phyloP scores from a whole-genome alignment of 2,888 invertebrate species.

The Hirtodrosophila duncani region DNA sequence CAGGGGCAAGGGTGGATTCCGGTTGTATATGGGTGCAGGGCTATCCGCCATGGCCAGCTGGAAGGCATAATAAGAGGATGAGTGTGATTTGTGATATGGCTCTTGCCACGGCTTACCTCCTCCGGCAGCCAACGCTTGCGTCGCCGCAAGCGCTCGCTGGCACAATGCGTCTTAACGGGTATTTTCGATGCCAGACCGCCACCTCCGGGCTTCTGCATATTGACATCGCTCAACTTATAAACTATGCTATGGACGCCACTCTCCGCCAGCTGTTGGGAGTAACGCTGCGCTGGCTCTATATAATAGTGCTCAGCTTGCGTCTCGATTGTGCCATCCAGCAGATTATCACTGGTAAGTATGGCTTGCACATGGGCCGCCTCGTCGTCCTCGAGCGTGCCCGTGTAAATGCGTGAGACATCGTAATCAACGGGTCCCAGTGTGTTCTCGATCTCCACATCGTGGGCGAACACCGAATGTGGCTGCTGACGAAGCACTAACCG shows the following conservation, averaged over 20 bases:
- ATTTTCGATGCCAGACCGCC: slow-evolving; percentile 35
- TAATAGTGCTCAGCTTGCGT: slow-evolving; percentile 89
- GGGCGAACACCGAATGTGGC: slow-evolving; percentile 85
- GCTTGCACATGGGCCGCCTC: slow-evolving; percentile 90
- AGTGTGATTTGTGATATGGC: background rate
- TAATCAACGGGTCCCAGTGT: slow-evolving; percentile 84
- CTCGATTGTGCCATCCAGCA: slow-evolving; percentile 93
- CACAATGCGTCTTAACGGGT: slow-evolving; percentile 74
- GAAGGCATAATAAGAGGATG: background rate
- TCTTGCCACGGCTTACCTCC: slow-evolving; percentile 78
- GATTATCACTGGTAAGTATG: slow-evolving; percentile 89
- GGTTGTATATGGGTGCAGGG: slow-evolving; percentile 65
- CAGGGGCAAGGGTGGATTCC: slow-evolving; percentile 83
- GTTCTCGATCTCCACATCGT: slow-evolving; percentile 87
- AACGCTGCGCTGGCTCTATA: slow-evolving; percentile 82
- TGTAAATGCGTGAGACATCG: slow-evolving; percentile 86
- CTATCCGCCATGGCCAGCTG: slow-evolving; percentile 48
- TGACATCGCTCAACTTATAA: slow-evolving; percentile 89
- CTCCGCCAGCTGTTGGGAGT: slow-evolving; percentile 79
- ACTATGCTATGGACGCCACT: slow-evolving; percentile 87
- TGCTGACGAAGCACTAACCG: slow-evolving; percentile 86
- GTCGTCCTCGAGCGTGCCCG: slow-evolving; percentile 90
- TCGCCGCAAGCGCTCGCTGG: slow-evolving; percentile 75
- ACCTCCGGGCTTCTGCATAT: slow-evolving; percentile 64
- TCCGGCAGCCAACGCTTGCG: slow-evolving; percentile 85